A percentile compares a stretch with the other conserved stretches of the same genome.
Evolutionary conservation across 1,140 invertebrate species (phyloP).

Genomic region (Musca domestica): DNA sequence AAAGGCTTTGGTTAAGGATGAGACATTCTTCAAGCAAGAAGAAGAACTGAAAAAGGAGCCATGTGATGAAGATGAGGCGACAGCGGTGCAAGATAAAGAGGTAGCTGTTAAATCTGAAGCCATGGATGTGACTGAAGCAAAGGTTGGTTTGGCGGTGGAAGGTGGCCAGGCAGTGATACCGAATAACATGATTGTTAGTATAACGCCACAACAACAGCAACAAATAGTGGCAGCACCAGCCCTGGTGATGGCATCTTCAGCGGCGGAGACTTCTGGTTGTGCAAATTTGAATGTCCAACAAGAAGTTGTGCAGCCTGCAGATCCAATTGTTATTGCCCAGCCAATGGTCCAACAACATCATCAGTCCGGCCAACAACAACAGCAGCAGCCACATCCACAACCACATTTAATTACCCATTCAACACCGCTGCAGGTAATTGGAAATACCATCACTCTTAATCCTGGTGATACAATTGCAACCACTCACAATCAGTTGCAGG

Average conservation of each 20-base stretch:
- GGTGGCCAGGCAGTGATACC: neutral
- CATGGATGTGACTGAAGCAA: constrained; percentile 11
- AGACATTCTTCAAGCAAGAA: constrained; percentile 41
- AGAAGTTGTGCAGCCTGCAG: constrained; percentile 6
- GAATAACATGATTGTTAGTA: neutral
- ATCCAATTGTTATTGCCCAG: constrained; percentile 32
- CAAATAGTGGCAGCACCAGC: constrained; percentile 21
- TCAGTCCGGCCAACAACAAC: constrained; percentile 30
- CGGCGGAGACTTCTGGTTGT: neutral
- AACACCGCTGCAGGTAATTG: constrained; percentile 3
- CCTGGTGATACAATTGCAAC: neutral
- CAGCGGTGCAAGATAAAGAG: neutral
- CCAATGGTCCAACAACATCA: constrained; percentile 38
- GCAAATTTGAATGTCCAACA: neutral
- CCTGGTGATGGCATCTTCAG: neutral
- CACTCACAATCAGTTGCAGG: no score
- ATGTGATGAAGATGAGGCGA: constrained; percentile 24
- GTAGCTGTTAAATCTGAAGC: constrained; percentile 16
- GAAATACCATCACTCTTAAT: constrained; percentile 7
- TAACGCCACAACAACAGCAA: constrained; percentile 34
- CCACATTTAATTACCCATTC: constrained; percentile 26
- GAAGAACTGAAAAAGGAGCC: constrained; percentile 24
- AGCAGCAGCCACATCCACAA: constrained; percentile 42
- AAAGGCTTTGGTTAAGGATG: constrained; percentile 19
- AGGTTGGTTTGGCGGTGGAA: constrained; percentile 31